Base-by-base conservation (phyloP, 2,113 vertebrate species). In the Miniopterus natalensis region DNA sequence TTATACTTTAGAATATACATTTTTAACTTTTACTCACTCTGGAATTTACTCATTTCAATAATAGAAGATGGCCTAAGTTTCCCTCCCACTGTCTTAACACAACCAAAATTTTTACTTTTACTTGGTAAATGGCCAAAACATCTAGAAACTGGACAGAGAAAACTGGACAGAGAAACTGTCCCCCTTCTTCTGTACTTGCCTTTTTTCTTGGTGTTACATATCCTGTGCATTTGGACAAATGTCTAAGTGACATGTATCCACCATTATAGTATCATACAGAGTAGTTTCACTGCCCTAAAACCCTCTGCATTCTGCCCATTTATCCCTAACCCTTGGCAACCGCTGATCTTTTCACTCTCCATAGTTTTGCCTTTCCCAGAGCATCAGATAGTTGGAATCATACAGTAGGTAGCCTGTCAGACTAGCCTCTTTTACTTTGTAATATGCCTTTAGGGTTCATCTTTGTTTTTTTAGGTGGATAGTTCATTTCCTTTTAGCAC, bases 21-120 rank as follows among this genome's bases (percentile, higher is more conserved):
- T 75, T 66, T 81, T 49, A 90, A 77, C 20, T n/a, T 86, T n/a
- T 49, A 18, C 23, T 65, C n/a, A 77, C 78, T 73, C 68, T 91
- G 9, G 21, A 78, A 74, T 27, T 18, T 77, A 77, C 13, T 53
- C 17, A 78, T 79, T 25, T 88, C 65, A 66, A 45, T 71, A 49
- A 66, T 9, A 74, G 59, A 73, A 63, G 11, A 71, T 59, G 9
- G 2, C 73, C 78, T 93, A 65, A 88, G 59, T 73, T 84, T 8
- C 14, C 27, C 20, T 78, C 36, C 3, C 12, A 36, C 21, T 78
- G 12, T 68, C 40, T 23, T 80, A 78, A 29, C 63, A 85, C 42
- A 78, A 66, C 8, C 21, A 20, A 71, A 79, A 65, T 25, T 45
- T 45, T 47, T 84, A 42, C 5, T 31, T 71, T 18, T 3, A 45